Percentiles rank a stretch among this genome's conserved stretches.
Conservation (phyloP, 2,888 invertebrate species). For the Orthonevra nobilis region DNA sequence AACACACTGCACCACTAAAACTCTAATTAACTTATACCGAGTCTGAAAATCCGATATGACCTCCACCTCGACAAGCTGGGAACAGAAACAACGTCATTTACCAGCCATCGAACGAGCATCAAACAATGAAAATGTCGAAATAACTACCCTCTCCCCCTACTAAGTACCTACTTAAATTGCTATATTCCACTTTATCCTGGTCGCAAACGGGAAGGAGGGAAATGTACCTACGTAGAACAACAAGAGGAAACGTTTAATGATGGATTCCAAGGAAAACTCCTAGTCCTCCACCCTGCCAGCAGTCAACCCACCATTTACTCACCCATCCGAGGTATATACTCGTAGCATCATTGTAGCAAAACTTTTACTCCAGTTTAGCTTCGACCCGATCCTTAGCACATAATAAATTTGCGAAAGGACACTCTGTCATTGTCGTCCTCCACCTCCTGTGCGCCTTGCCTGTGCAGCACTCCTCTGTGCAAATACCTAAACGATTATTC, state of each 20-base stretch:
- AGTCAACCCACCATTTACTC: background rate
- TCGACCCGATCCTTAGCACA: slow-evolving; percentile 58
- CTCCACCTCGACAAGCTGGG: background rate
- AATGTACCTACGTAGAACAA: slow-evolving; percentile 47
- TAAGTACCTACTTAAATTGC: slow-evolving; percentile 62
- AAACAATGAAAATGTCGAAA: slow-evolving; percentile 67
- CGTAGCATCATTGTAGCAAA: slow-evolving; percentile 59
- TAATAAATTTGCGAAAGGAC: slow-evolving; percentile 63
- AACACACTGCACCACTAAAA: slow-evolving; percentile 37
- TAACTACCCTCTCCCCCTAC: slow-evolving; percentile 55
- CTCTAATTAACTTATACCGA: slow-evolving; percentile 57
- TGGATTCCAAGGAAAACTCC: slow-evolving; percentile 60
- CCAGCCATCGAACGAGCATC: slow-evolving; percentile 55
- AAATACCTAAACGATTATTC: slow-evolving; percentile 66
- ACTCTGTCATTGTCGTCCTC: slow-evolving; percentile 17
- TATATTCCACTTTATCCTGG: slow-evolving; percentile 47
- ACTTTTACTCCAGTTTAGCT: slow-evolving; percentile 35
- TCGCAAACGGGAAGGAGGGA: slow-evolving; percentile 25
- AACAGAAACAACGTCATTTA: slow-evolving; percentile 51
- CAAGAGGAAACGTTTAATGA: slow-evolving; percentile 66
- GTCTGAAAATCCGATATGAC: slow-evolving; percentile 36
- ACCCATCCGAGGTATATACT: slow-evolving; percentile 1
- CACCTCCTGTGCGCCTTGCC: background rate
- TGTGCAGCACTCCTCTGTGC: slow-evolving; percentile 11
- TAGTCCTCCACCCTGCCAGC: too few relatives aligned